Evolutionary conservation across 2,797 vertebrate genomes (phyloP).

Genomic region (Aldrovandia affinis): DNA sequence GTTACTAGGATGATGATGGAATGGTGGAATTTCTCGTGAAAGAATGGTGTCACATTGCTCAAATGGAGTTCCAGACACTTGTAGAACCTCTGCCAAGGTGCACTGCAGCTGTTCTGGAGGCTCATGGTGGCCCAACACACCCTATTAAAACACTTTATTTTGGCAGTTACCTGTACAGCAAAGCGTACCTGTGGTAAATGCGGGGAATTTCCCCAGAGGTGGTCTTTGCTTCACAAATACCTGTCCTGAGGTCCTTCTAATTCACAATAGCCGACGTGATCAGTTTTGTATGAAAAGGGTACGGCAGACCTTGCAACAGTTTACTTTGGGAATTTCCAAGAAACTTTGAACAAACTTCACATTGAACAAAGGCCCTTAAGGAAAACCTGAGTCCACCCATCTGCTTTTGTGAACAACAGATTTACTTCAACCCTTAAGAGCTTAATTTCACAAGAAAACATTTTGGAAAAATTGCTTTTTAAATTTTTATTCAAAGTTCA

Average conservation of each 20-base stretch:
- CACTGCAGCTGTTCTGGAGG: no score
- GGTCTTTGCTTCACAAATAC: background rate
- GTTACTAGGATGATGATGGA: no score
- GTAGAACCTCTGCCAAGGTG: no score
- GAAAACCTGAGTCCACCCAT: background rate
- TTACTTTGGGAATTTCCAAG: background rate
- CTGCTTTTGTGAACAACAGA: background rate
- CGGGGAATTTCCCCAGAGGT: background rate
- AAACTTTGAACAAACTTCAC: background rate
- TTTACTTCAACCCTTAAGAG: background rate
- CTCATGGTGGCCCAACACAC: no score
- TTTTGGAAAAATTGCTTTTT: background rate
- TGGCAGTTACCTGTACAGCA: background rate
- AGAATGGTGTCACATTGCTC: no score
- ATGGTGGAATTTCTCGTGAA: background rate
- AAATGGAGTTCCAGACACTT: no score
- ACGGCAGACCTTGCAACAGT: background rate
- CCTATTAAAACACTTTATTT: no score
- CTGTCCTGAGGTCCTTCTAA: background rate
- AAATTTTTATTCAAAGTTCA: no score
- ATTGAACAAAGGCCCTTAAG: background rate
- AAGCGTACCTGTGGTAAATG: background rate
- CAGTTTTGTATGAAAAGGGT: background rate
- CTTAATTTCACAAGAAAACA: background rate
- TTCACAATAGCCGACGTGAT: background rate